Percentiles rank a stretch among this genome's conserved stretches.
Evolutionary conservation across 2,888 invertebrate genomes (phyloP).

Genomic region (Drosophila koepferae): DNA sequence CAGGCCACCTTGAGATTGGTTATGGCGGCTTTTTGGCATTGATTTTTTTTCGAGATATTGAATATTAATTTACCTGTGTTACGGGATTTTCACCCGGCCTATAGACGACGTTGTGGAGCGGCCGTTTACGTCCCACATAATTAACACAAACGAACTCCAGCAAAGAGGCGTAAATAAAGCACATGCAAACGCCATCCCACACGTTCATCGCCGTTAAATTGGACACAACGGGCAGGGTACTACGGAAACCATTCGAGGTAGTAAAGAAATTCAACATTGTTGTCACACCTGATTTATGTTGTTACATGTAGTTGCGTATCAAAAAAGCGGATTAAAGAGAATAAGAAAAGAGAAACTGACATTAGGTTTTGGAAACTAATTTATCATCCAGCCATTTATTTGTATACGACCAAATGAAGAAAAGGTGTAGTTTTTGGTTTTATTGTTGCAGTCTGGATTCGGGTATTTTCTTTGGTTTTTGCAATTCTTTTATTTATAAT

Average conservation of each 20-base stretch:
- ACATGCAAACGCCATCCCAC: slow-evolving; percentile 98
- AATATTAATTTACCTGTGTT: slow-evolving; percentile 90
- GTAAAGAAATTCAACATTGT: slow-evolving; percentile 99
- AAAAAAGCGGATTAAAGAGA: slow-evolving; percentile 15
- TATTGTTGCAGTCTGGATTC: neutral
- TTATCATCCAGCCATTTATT: slow-evolving; percentile 28
- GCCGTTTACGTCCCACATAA: slow-evolving; percentile 96
- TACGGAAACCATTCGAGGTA: slow-evolving; percentile 96
- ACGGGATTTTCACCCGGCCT: slow-evolving; percentile 96
- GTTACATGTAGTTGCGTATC: slow-evolving; percentile 18
- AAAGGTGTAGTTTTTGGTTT: neutral
- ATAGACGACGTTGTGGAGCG: slow-evolving; percentile 95
- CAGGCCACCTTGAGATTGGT: neutral
- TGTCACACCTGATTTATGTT: slow-evolving; percentile 90
- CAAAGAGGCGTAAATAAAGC: slow-evolving; percentile 97
- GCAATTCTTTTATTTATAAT: slow-evolving; percentile 35
- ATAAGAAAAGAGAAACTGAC: slow-evolving; percentile 24
- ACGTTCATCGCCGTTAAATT: slow-evolving; percentile 98
- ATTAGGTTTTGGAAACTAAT: slow-evolving; percentile 56
- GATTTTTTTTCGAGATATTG: slow-evolving; percentile 10
- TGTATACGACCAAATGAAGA: neutral
- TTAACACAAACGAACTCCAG: slow-evolving; percentile 98
- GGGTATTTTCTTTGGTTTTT: slow-evolving; percentile 18
- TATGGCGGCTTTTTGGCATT: neutral
- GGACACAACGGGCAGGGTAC: slow-evolving; percentile 96